Evolutionary conservation across 2,888 invertebrate genomes (phyloP).

Genomic region (Drosophila stalkeri): DNA sequence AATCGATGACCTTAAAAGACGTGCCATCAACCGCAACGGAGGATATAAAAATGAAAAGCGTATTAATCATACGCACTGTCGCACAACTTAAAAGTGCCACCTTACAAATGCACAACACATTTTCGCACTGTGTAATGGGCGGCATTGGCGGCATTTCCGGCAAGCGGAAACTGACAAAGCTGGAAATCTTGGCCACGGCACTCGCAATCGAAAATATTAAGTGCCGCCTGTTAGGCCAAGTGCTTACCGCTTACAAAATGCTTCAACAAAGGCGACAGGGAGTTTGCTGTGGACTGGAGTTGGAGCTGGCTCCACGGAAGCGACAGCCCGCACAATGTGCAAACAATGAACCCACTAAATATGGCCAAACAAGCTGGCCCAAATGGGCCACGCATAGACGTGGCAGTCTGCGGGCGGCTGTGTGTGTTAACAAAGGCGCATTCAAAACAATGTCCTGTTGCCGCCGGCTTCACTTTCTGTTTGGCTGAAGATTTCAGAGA

Average conservation of each 20-base stretch:
- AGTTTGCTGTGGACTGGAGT: neutral
- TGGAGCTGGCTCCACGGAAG: constrained; percentile 30
- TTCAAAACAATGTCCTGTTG: constrained; percentile 61
- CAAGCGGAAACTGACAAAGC: constrained; percentile 36
- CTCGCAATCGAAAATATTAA: constrained; percentile 74
- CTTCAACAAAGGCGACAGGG: neutral
- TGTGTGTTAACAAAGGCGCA: constrained; percentile 24
- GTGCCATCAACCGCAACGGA: constrained; percentile 20
- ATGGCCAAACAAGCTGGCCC: constrained; percentile 54
- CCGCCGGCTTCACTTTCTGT: constrained; percentile 24
- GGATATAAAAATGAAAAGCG: constrained; percentile 20
- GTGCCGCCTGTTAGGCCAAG: constrained; percentile 75
- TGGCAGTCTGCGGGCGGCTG: neutral
- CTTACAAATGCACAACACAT: constrained; percentile 36
- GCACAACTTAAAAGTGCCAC: constrained; percentile 48
- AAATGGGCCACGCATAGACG: constrained; percentile 1
- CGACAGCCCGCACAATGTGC: constrained; percentile 63
- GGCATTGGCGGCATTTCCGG: constrained; percentile 65
- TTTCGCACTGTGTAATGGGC: constrained; percentile 60
- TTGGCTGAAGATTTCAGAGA: neutral
- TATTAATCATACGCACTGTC: constrained; percentile 73
- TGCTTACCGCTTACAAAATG: constrained; percentile 73
- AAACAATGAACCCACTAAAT: constrained; percentile 74
- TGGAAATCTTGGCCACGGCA: constrained; percentile 1
- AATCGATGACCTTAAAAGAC: constrained; percentile 30